phyloP scores from a whole-genome alignment of 2,888 invertebrate genomes.

The Trissolcus japonicus region DNA sequence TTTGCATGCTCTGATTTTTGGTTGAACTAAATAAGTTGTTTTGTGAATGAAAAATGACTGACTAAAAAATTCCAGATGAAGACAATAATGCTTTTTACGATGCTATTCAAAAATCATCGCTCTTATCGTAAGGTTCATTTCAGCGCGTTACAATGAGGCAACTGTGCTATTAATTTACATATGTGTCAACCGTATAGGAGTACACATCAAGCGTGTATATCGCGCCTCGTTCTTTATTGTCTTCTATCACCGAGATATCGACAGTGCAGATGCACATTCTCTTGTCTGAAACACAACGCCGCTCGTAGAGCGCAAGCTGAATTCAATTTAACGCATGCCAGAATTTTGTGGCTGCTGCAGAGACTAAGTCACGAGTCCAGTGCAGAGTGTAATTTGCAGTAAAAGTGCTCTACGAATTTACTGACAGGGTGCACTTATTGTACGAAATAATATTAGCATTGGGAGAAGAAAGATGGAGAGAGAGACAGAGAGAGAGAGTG shows the following conservation, averaged over 20 bases:
- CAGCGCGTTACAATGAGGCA: slow-evolving; percentile 9
- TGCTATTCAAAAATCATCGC: slow-evolving; percentile 20
- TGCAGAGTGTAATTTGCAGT: slow-evolving; percentile 48
- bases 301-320: slow-evolving; percentile 32
- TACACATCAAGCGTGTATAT: too few relatives aligned
- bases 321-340: slow-evolving; percentile 57
- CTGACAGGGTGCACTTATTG: slow-evolving; percentile 28
- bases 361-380: slow-evolving; percentile 42
- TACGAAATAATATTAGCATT: slow-evolving; percentile 38
- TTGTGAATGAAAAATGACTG: too few relatives aligned
- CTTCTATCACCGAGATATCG: slow-evolving; percentile 40
- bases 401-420: slow-evolving; percentile 38
- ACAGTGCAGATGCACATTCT: slow-evolving; percentile 32
- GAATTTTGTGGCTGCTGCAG: slow-evolving; percentile 47
- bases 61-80: too few relatives aligned
- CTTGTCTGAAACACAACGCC: slow-evolving; percentile 39
- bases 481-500: not conserved
- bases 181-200: not conserved
- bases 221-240: slow-evolving; percentile 25
- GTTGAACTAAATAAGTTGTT: too few relatives aligned
- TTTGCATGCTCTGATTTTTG: too few relatives aligned
- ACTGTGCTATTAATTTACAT: slow-evolving; percentile 39
- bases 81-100: not conserved
- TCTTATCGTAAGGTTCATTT: slow-evolving; percentile 4
- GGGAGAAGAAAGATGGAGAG: not conserved